Evolutionary conservation across 2,888 invertebrate species (phyloP).

Genomic region (Trissolcus brochymenae): DNA sequence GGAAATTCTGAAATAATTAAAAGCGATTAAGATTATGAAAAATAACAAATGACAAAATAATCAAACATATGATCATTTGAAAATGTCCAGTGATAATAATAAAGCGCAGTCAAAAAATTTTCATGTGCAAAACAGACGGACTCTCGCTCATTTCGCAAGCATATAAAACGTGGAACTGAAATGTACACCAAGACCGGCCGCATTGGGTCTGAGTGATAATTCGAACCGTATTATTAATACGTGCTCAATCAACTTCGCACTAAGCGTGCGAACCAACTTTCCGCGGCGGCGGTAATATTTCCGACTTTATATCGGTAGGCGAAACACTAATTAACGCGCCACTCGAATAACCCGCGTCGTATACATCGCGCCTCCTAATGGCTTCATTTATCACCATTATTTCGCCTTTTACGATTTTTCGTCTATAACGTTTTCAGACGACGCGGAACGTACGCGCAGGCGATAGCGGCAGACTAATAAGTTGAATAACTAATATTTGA

Average conservation of each 20-base stretch:
- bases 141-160: conserved; percentile 7
- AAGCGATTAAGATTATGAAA: no score
- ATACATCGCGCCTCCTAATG: conserved; percentile 31
- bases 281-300: conserved; percentile 33
- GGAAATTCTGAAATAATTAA: no score
- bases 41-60: no score
- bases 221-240: conserved; percentile 43
- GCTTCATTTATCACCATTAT: conserved; percentile 36
- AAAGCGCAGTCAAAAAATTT: no score
- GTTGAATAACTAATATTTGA: conserved; percentile 28
- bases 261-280: conserved; percentile 28
- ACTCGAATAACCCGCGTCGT: conserved; percentile 21
- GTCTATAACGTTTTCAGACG: conserved; percentile 11
- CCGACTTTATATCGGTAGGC: conserved; percentile 38
- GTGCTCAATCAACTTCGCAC: conserved; percentile 51
- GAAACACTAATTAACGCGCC: conserved; percentile 46
- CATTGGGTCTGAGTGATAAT: conserved; percentile 30
- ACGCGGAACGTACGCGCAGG: neutral
- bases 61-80: no score
- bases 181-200: conserved; percentile 20
- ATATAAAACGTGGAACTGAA: conserved; percentile 15
- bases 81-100: no score
- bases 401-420: conserved; percentile 42
- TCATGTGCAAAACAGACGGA: no score
- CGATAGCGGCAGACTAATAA: conserved; percentile 15